phyloP scores from a whole-genome alignment of 2,113 vertebrate species.

The Petrocephalus microphthalmus region DNA sequence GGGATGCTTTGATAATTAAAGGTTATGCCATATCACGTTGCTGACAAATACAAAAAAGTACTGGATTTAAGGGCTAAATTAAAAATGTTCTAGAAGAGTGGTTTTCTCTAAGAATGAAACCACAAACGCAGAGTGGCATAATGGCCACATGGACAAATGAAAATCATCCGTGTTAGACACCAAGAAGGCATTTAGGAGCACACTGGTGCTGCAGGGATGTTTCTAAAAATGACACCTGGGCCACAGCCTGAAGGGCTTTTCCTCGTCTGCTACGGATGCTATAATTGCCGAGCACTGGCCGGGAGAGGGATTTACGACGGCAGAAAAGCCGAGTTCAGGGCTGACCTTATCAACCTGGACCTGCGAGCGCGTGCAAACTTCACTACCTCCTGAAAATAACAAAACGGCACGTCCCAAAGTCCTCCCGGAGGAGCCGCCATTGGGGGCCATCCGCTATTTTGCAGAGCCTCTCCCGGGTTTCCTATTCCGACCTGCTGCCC shows the following conservation, averaged over 20 bases:
- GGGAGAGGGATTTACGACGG: background rate
- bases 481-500: background rate
- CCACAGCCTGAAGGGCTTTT: background rate
- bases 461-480: background rate
- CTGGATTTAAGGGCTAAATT: background rate
- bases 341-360: constrained; percentile 3
- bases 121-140: background rate
- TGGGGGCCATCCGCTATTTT: background rate
- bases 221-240: background rate
- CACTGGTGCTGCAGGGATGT: background rate
- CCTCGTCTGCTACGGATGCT: background rate
- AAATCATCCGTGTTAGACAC: background rate
- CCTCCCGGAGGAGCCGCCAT: background rate
- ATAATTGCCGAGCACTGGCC: background rate
- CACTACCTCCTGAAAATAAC: background rate
- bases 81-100: background rate
- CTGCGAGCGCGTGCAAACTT: background rate
- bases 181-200: background rate
- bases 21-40: background rate
- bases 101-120: background rate
- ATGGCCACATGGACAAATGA: background rate
- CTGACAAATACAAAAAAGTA: background rate
- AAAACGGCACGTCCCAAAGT: background rate
- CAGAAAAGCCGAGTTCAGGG: background rate
- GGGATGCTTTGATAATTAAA: background rate